A percentile compares a stretch with the other conserved stretches of the same genome.
These are phyloP conservation scores for Kobus ellipsiprymnus DNA, from an alignment of 2,113 vertebrate genomes.

Conservation along the genomic window DNA sequence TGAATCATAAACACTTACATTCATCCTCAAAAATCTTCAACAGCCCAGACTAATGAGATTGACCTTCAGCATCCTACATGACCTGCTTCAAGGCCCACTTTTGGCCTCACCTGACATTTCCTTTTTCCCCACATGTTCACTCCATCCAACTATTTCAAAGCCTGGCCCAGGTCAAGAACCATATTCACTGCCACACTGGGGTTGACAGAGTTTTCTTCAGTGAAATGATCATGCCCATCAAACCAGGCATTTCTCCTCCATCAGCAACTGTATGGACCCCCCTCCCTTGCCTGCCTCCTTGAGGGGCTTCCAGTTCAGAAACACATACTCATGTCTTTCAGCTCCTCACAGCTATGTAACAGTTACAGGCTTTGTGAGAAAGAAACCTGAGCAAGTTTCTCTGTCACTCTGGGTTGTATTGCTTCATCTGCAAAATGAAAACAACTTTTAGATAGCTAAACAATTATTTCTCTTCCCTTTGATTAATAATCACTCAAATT, in stretches of 20 bases:
- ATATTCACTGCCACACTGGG: background rate
- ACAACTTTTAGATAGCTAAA: background rate
- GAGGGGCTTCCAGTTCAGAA: background rate
- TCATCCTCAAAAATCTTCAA: background rate
- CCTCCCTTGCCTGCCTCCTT: background rate
- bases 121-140: background rate
- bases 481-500: background rate
- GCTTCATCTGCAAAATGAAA: background rate
- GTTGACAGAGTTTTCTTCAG: background rate
- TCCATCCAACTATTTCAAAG: background rate
- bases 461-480: background rate
- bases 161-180: background rate
- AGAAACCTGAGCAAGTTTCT: background rate
- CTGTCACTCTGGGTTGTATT: background rate
- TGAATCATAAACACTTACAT: background rate
- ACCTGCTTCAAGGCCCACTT: background rate
- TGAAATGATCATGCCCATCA: background rate
- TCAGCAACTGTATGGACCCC: background rate
- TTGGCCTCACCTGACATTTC: background rate
- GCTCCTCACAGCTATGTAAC: background rate
- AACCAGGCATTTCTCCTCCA: background rate
- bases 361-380: background rate
- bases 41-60: background rate
- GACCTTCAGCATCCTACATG: background rate
- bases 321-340: background rate